A percentile compares a stretch with the other conserved stretches of the same genome.
phyloP scores from a whole-genome alignment of 2,797 vertebrate genomes.

The Acanthis flammea region DNA sequence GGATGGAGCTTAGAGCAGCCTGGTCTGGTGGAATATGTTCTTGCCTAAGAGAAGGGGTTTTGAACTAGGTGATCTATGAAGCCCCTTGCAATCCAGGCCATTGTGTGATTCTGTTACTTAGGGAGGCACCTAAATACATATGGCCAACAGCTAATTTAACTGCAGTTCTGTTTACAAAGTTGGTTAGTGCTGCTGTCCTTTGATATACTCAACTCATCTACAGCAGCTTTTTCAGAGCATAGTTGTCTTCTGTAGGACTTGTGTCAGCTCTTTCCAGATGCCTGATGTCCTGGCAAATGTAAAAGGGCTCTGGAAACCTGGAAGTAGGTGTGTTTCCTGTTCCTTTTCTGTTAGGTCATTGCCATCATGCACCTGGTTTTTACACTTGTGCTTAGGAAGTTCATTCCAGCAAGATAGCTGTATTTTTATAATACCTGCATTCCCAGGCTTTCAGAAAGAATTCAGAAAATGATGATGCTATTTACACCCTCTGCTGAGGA shows the following conservation, averaged over 20 bases:
- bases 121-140: not conserved
- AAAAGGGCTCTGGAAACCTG: not conserved
- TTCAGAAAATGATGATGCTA: not conserved
- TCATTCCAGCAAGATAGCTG: not conserved
- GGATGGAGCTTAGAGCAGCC: not conserved
- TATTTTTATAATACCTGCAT: not conserved
- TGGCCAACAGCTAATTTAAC: not conserved
- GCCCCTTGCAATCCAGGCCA: not conserved
- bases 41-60: not conserved
- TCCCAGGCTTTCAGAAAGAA: not conserved
- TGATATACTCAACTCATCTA: not conserved
- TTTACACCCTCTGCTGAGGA: not conserved
- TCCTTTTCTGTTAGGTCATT: not conserved
- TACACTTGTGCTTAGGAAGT: not conserved
- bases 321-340: not conserved
- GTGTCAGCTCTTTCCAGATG: too few relatives aligned
- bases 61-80: not conserved
- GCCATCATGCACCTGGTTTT: not conserved
- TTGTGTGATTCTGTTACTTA: not conserved
- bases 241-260: not conserved
- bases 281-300: not conserved
- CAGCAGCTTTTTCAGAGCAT: not conserved
- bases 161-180: not conserved
- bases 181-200: not conserved
- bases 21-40: not conserved